These are phyloP conservation scores for Stichopus horrens DNA, from an alignment of 53 echinoderm and acorn worm species.

Conservation along the genomic window DNA sequence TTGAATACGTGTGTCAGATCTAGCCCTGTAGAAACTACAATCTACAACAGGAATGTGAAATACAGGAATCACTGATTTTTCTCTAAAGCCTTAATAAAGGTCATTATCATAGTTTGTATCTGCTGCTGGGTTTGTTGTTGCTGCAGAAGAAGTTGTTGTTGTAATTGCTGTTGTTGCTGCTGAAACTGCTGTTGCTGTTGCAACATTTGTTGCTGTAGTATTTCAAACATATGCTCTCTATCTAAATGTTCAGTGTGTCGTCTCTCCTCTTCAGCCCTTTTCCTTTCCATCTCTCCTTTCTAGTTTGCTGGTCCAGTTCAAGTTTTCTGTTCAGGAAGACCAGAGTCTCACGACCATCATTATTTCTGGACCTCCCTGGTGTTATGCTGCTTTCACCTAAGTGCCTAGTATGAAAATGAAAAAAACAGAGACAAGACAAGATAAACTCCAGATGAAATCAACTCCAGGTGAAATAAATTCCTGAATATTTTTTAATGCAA, in stretches of 20 bases:
- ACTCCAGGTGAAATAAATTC: too few species aligned
- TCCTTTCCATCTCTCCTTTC: neutral
- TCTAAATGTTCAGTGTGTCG: neutral
- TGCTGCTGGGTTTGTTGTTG: too few species aligned
- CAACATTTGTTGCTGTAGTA: neutral
- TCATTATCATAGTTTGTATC: too few species aligned
- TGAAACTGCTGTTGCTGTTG: slow-evolving; percentile 12
- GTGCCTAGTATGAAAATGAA: neutral
- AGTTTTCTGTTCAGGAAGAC: neutral
- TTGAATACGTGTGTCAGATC: too few species aligned
- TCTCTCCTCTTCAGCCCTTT: neutral
- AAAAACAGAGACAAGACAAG: neutral
- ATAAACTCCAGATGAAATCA: too few species aligned
- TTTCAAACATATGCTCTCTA: neutral
- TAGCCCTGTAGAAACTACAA: too few species aligned
- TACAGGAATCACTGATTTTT: too few species aligned
- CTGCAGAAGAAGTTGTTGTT: too few species aligned
- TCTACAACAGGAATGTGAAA: too few species aligned
- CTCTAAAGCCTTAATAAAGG: too few species aligned
- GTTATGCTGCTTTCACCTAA: neutral
- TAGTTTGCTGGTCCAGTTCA: neutral
- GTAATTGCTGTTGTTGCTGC: neutral
- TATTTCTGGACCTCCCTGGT: neutral
- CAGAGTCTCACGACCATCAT: neutral
- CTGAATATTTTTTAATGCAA: neutral